Evolutionary conservation across 2,888 invertebrate species (phyloP), one percentile per base, ranked within the genome.

Genomic region (Melinopterus prodromus): DNA sequence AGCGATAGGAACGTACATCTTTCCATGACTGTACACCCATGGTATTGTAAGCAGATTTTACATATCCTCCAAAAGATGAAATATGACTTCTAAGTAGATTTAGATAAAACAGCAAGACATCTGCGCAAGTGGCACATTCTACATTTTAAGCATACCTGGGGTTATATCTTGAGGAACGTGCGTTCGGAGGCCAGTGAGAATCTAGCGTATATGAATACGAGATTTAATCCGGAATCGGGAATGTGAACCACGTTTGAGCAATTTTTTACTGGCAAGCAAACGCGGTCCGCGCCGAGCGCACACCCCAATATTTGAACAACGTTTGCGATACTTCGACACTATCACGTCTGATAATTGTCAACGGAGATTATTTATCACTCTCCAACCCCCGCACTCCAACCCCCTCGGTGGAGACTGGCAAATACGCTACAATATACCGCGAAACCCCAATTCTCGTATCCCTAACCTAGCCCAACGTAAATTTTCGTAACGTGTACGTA

Each of bases 101-200:
- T 53, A 53, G 53, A 53, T 53, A 53, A 53, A 53, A 53, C 53
- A 53, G 7, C 9, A 53, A 12, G 53, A 53, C 53, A 53, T 12
- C 5, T 53, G 53, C 53, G 12, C 53, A 53, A 53, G 53, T 53
- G 53, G 53, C 53, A 12, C 53, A 53, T 53, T 53, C 9, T 9
- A 53, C 53, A 53, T 53, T 53, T 53, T 53, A 4, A 53, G 53
- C 53, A 53, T 53, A 53, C 12, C 53, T 53, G 12, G 53, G 5
- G 53, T 53, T 53, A 53, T 53, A 53, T 53, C 53, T 53, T 53
- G 53, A 53, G 53, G 53, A 53, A 53, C 53, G 53, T 53, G 53
- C 5, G 12, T 53, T 38, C 9, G 9, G 53, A 53, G 53, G 53
- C 9, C 53, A 53, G 2, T 12, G 7, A 53, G 53, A 53, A 53